These are phyloP conservation scores for Andrena praecox DNA, from an alignment of 2,888 invertebrate genomes.

Conservation along the genomic window DNA sequence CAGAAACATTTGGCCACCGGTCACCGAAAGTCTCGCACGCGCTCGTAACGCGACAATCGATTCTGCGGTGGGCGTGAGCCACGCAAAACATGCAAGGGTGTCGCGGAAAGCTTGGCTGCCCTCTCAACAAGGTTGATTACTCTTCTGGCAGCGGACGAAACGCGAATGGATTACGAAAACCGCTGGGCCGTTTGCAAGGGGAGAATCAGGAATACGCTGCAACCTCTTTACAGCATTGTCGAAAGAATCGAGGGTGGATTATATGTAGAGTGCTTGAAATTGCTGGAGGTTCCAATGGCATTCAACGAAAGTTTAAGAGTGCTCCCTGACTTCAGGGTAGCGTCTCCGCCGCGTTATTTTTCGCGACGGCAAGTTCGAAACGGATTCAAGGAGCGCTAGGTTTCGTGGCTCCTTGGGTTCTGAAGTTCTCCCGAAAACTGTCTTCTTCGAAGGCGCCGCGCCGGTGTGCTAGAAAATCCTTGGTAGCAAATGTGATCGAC, in stretches of 20 bases:
- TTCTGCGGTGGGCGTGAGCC: slow-evolving; percentile 3
- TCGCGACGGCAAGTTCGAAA: not conserved
- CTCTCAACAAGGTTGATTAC: slow-evolving; percentile 39
- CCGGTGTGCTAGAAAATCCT: not conserved
- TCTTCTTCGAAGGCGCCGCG: not conserved
- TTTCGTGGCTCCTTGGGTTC: not conserved
- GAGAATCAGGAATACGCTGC: slow-evolving; percentile 1
- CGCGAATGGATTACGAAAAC: slow-evolving; percentile 33
- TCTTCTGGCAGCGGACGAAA: slow-evolving; percentile 11
- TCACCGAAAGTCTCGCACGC: slow-evolving; percentile 15
- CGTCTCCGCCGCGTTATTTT: not conserved
- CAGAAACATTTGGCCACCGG: slow-evolving; percentile 45
- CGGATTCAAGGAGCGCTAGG: not conserved
- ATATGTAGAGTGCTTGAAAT: not conserved
- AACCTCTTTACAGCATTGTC: not conserved
- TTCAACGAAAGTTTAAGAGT: not conserved
- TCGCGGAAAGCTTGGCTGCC: not conserved
- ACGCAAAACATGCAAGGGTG: slow-evolving; percentile 19
- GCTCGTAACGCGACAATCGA: slow-evolving; percentile 23
- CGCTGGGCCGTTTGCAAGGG: slow-evolving; percentile 26
- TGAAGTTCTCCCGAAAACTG: not conserved
- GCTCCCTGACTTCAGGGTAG: not conserved
- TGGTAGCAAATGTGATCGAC: not conserved
- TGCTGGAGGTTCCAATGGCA: not conserved
- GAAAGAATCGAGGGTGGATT: not conserved